Base-by-base conservation (phyloP, 30 jellyfish, hydroid and myxozoan genomes). In the Catostylus mosaicus region DNA sequence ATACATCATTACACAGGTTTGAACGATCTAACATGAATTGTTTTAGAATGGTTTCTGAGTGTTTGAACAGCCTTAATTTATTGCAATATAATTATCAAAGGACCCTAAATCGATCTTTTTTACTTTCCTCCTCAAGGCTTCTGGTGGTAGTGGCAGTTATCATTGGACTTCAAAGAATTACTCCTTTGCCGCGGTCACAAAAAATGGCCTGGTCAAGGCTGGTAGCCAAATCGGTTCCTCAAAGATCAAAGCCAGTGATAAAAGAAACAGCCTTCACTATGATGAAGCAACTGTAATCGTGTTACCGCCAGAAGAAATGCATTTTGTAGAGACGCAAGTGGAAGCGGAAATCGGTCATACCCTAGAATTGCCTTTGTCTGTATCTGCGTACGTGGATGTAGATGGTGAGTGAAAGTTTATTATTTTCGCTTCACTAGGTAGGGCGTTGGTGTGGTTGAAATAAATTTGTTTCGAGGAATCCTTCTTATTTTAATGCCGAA, bases 61-160 rank as follows among this genome's bases (percentile, higher is more conserved):
- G n/a, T n/a, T n/a, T n/a, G n/a, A n/a, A n/a, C n/a, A n/a, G n/a
- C n/a, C n/a, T n/a, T n/a, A n/a, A n/a, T n/a, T n/a, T n/a, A n/a
- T n/a, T n/a, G n/a, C n/a, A n/a, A n/a, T n/a, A n/a, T n/a, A n/a
- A n/a, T n/a, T n/a, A n/a, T n/a, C n/a, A n/a, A n/a, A n/a, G n/a
- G n/a, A n/a, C n/a, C n/a, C n/a, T n/a, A n/a, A n/a, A n/a, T n/a
- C n/a, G 43, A 20, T 22, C 43, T 1, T 26, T 18, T 20, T 1
- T 61, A 18, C 43, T n/a, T 65, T 65, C 38, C n/a, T 65, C 36
- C 38, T 65, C 18, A 37, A 94, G 99, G 99, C 94, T n/a, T 22
- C 89, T 0, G 99, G 99, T 82, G 99, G 99, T 38, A 88, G 99
- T 77, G 97, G 99, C 65, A 46, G 48, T 6, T 94, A 88, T 59